phyloP scores from a whole-genome alignment of 2,113 vertebrate species.

The Tetrao urogallus region DNA sequence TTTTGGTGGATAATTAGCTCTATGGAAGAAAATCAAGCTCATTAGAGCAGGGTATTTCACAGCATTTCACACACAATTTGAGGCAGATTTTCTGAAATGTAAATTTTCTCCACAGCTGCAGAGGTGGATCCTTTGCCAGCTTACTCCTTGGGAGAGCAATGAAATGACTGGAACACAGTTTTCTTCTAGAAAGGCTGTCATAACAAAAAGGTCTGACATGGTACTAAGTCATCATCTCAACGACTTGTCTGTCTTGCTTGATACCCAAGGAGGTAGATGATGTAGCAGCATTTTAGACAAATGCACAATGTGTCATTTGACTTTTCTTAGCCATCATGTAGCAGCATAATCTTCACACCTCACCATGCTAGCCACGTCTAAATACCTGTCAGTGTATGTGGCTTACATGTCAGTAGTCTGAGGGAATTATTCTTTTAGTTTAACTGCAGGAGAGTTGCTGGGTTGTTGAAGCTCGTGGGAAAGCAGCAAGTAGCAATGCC shows the following conservation, averaged over 20 bases:
- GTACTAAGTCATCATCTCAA: neutral
- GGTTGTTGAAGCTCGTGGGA: neutral
- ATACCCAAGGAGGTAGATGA: neutral
- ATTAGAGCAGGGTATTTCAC: neutral
- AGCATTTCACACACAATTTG: neutral
- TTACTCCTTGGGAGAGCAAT: neutral
- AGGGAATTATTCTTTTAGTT: neutral
- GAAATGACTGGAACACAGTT: neutral
- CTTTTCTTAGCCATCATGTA: neutral
- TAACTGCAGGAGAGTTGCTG: neutral
- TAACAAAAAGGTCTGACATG: neutral
- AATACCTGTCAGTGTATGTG: neutral
- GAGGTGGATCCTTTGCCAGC: neutral
- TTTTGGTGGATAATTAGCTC: conserved; percentile 13
- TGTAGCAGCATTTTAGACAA: neutral
- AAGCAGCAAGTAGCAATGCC: neutral
- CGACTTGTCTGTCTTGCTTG: neutral
- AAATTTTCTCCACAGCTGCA: neutral
- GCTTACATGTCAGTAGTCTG: neutral
- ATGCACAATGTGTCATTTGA: neutral
- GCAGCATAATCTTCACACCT: neutral
- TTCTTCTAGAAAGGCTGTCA: neutral
- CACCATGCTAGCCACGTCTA: rapidly evolving
- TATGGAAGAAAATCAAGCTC: neutral
- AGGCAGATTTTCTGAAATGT: neutral